Evolutionary conservation across 2,888 invertebrate genomes (phyloP).

Genomic region (Ditula angustiorana): DNA sequence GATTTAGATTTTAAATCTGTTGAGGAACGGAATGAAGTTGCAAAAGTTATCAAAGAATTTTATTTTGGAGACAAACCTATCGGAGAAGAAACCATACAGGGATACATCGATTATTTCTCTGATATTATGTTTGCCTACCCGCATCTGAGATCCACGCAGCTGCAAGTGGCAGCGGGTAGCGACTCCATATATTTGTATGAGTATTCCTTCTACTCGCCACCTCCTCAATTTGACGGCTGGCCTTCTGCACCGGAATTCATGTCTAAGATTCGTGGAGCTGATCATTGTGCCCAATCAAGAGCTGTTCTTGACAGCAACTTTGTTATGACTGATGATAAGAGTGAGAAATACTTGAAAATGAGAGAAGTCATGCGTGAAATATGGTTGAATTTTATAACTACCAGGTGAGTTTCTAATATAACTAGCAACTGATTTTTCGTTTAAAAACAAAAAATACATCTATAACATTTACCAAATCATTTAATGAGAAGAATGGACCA

Average conservation of each 20-base stretch:
- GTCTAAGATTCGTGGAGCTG: constrained; percentile 52
- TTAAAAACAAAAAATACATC: too few relatives aligned
- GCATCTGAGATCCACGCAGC: constrained; percentile 50
- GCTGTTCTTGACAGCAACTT: constrained; percentile 34
- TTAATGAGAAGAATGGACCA: too few relatives aligned
- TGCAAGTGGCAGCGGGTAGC: constrained; percentile 51
- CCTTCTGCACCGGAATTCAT: constrained; percentile 43
- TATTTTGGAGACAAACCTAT: constrained; percentile 59
- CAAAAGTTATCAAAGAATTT: constrained; percentile 51
- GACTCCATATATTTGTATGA: constrained; percentile 59
- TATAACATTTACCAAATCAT: too few relatives aligned
- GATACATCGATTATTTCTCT: constrained; percentile 55
- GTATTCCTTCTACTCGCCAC: constrained; percentile 49
- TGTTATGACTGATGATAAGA: background rate
- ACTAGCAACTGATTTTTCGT: background rate
- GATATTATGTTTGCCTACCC: constrained; percentile 64
- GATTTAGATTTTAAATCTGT: constrained; percentile 59
- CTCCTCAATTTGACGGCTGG: constrained; percentile 43
- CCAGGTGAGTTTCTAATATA: background rate
- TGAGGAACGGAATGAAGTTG: constrained; percentile 53
- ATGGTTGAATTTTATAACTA: background rate
- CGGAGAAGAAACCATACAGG: constrained; percentile 46
- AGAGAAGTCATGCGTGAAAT: constrained; percentile 19
- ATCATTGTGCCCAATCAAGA: constrained; percentile 52
- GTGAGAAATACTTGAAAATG: background rate